Percentiles rank a stretch among this genome's conserved stretches.
phyloP scores from a whole-genome alignment of 2,888 invertebrate species.

The Linyphia triangularis region DNA sequence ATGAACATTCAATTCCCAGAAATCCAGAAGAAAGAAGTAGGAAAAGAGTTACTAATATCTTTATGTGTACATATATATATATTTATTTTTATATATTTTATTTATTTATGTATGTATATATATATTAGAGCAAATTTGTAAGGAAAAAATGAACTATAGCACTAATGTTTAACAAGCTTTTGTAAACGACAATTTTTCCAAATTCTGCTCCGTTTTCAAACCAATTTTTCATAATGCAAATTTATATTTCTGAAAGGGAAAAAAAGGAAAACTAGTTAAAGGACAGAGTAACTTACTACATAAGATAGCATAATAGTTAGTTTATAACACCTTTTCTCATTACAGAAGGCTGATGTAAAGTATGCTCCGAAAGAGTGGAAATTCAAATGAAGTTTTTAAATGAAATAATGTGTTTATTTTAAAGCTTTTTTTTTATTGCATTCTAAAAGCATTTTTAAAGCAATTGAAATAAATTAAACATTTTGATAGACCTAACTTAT shows the following conservation, averaged over 20 bases:
- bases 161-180: slow-evolving; percentile 74
- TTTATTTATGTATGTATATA: slow-evolving; percentile 61
- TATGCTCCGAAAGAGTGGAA: too few species aligned
- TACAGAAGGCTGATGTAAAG: too few species aligned
- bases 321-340: too few species aligned
- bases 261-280: background rate
- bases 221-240: slow-evolving; percentile 13
- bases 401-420: background rate
- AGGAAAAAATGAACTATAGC: slow-evolving; percentile 73
- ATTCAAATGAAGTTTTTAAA: background rate
- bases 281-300: too few species aligned
- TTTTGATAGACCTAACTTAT: too few species aligned
- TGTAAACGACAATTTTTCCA: slow-evolving; percentile 59
- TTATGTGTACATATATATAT: slow-evolving; percentile 66
- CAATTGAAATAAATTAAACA: too few species aligned
- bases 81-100: slow-evolving; percentile 54
- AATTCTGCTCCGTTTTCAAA: slow-evolving; percentile 20
- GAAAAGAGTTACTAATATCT: slow-evolving; percentile 62
- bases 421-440: background rate
- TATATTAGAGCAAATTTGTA: slow-evolving; percentile 74
- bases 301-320: too few species aligned
- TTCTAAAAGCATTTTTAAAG: background rate
- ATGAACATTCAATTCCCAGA: slow-evolving; percentile 70
- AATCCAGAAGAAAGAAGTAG: slow-evolving; percentile 73
- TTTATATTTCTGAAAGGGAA: slow-evolving; percentile 67